Evolutionary conservation across 2,797 vertebrate genomes (phyloP).

Genomic region (Muscicapa comitata): DNA sequence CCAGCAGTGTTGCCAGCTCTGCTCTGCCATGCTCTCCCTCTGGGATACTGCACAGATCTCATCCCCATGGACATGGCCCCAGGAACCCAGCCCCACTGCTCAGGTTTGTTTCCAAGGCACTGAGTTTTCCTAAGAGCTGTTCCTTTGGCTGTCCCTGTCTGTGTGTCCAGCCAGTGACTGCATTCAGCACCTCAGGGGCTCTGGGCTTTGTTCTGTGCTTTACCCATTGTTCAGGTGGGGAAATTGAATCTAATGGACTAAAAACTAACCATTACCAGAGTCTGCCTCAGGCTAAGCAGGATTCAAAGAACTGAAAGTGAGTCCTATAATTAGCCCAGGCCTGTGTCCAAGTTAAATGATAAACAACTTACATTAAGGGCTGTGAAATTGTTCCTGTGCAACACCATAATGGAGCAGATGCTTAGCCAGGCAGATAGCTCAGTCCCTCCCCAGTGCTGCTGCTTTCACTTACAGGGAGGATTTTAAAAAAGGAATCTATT

Average conservation of each 20-base stretch:
- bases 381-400: background rate
- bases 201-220: background rate
- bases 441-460: background rate
- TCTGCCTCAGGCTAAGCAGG: background rate
- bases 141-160: rapidly evolving
- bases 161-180: background rate
- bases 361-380: background rate
- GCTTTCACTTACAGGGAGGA: background rate
- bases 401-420: background rate
- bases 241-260: background rate
- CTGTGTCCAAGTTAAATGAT: background rate
- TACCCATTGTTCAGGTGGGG: background rate
- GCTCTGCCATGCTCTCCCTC: background rate
- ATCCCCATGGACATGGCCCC: background rate
- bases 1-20: background rate
- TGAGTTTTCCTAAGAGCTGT: background rate
- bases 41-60: background rate
- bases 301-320: background rate
- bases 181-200: background rate
- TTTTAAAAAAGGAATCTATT: background rate
- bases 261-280: background rate
- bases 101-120: background rate
- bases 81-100: background rate
- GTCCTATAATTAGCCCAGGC: background rate
- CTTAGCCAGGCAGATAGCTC: background rate